Percentiles rank a stretch among this genome's conserved stretches.
Evolutionary conservation across 1,140 invertebrate genomes (phyloP).

Genomic region (Wasmannia auropunctata): DNA sequence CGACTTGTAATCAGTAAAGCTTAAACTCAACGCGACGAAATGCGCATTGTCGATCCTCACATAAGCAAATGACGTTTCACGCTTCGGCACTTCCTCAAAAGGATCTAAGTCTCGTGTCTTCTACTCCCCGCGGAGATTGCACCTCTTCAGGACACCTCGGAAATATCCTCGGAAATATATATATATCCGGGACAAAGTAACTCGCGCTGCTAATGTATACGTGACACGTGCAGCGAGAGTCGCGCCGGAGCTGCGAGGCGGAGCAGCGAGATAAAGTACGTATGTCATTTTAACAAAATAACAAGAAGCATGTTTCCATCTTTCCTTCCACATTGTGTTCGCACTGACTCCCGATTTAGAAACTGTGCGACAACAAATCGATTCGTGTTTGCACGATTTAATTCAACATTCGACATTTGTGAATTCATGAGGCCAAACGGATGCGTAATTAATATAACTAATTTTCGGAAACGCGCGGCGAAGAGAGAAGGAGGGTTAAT

Average conservation of each 20-base stretch:
- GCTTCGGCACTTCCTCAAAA: constrained; percentile 22
- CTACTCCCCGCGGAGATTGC: constrained; percentile 16
- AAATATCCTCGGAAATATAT: constrained; percentile 9
- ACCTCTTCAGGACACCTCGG: not conserved
- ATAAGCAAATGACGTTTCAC: constrained; percentile 52
- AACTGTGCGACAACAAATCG: constrained; percentile 9
- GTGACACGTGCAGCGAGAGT: constrained; percentile 20
- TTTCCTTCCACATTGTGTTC: not conserved
- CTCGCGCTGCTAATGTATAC: constrained; percentile 38
- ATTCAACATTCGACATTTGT: constrained; percentile 12
- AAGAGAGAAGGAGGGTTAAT: not conserved
- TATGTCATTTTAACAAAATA: constrained; percentile 24
- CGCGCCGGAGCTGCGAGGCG: not conserved
- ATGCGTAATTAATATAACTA: constrained; percentile 40
- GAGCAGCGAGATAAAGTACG: constrained; percentile 8
- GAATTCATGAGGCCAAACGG: constrained; percentile 2
- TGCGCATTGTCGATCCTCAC: constrained; percentile 14
- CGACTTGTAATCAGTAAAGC: constrained; percentile 42
- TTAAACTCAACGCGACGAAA: constrained; percentile 21
- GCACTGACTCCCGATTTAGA: not conserved
- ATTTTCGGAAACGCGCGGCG: not conserved
- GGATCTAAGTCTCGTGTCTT: not conserved
- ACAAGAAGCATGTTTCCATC: not conserved
- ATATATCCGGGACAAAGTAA: constrained; percentile 8
- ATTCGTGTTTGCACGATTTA: constrained; percentile 31